Evolutionary conservation across 2,888 invertebrate species (phyloP).

Genomic region (Ormyrus nitidulus): DNA sequence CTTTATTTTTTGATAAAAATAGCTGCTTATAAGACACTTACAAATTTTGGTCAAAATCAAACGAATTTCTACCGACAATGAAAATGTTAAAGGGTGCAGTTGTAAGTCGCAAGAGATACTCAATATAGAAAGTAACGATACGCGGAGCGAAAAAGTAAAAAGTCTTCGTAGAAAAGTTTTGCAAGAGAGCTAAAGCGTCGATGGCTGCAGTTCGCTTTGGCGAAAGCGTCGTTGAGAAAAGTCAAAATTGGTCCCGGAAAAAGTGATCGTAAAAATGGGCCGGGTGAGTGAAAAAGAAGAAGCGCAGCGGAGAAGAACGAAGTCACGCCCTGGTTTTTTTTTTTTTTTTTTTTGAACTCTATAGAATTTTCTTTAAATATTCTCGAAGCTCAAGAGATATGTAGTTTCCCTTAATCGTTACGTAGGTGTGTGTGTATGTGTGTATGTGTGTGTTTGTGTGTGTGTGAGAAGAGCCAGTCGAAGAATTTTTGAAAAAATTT

Average conservation of each 20-base stretch:
- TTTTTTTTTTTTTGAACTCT: neutral
- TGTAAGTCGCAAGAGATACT: too few relatives aligned
- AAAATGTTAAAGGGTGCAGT: too few relatives aligned
- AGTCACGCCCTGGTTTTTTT: neutral
- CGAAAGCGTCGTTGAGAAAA: constrained; percentile 32
- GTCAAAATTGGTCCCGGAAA: constrained; percentile 56
- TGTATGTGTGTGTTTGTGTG: neutral
- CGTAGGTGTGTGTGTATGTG: too few relatives aligned
- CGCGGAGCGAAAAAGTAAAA: neutral
- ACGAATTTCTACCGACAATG: too few relatives aligned
- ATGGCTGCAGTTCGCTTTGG: neutral
- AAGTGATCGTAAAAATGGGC: constrained; percentile 59
- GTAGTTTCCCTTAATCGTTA: constrained; percentile 38
- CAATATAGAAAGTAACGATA: neutral
- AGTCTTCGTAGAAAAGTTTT: neutral
- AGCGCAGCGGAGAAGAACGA: constrained; percentile 2
- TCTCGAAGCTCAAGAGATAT: constrained; percentile 50
- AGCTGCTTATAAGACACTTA: too few relatives aligned
- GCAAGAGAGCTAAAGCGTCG: neutral
- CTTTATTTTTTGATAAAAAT: too few relatives aligned
- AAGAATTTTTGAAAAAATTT: constrained; percentile 5
- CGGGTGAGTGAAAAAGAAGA: constrained; percentile 54
- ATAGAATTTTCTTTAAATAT: neutral
- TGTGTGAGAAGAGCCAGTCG: constrained; percentile 26
- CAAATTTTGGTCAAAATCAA: too few relatives aligned